Percentiles rank a stretch among this genome's conserved stretches.
phyloP scores from a whole-genome alignment of 2,113 vertebrate genomes.

The Zootoca vivipara region DNA sequence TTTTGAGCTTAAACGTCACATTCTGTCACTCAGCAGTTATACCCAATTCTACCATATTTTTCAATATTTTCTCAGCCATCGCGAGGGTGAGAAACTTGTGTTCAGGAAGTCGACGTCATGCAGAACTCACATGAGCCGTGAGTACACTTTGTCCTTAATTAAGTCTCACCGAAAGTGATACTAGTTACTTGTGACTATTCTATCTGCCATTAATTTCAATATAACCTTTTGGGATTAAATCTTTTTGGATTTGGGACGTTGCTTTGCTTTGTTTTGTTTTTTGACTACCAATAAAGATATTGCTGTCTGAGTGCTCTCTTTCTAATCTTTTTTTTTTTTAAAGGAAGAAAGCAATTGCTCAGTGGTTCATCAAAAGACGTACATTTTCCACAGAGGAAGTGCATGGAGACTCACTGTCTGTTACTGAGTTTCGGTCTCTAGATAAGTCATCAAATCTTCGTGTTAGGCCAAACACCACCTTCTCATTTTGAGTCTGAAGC shows the following conservation, averaged over 20 bases:
- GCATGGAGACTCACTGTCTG: constrained; percentile 29
- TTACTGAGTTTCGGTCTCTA: constrained; percentile 6
- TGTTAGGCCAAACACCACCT: neutral
- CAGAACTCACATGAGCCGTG: neutral
- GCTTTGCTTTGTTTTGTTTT: neutral
- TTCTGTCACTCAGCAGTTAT: too few species aligned
- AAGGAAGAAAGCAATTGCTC: neutral
- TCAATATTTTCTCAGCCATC: neutral
- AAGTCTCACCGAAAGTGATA: neutral
- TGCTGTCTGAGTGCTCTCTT: neutral
- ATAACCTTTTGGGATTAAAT: neutral
- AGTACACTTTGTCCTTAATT: neutral
- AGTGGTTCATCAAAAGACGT: neutral
- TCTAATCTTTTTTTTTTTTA: neutral
- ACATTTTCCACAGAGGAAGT: constrained; percentile 27
- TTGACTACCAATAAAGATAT: neutral
- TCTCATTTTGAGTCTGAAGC: neutral
- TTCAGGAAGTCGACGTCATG: too few species aligned
- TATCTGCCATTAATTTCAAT: neutral
- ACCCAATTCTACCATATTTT: too few species aligned
- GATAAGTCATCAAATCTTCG: neutral
- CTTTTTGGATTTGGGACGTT: neutral
- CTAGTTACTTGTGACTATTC: neutral
- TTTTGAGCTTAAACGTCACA: too few species aligned
- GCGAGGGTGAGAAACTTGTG: neutral